Conservation (phyloP, 2,113 vertebrate genomes). For the Poicephalus gulielmi region DNA sequence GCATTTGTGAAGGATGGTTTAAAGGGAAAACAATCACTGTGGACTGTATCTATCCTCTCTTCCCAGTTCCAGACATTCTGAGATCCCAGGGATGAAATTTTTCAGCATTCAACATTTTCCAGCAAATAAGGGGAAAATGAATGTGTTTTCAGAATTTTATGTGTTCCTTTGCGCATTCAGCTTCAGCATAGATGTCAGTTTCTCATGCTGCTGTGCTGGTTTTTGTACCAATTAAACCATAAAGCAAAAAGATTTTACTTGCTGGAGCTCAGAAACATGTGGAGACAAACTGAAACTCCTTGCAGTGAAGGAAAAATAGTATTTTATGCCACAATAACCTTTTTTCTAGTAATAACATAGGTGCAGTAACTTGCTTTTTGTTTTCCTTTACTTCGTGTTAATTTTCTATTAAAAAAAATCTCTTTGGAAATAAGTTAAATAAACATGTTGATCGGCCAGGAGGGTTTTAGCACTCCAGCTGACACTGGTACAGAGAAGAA, state of each 20-base stretch:
- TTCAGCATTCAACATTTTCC: neutral
- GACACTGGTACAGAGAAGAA: conserved; percentile 37
- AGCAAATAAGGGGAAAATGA: neutral
- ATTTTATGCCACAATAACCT: neutral
- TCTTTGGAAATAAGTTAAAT: conserved; percentile 57
- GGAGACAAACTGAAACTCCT: neutral
- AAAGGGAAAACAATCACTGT: neutral
- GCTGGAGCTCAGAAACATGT: neutral
- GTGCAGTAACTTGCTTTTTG: conserved; percentile 24
- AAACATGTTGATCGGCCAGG: conserved; percentile 40
- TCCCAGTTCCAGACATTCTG: neutral
- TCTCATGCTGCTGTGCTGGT: neutral
- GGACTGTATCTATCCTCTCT: neutral
- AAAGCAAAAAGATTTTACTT: neutral
- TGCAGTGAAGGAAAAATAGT: neutral
- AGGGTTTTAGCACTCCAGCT: conserved; percentile 43
- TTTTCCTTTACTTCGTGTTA: conserved; percentile 23
- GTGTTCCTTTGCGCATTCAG: neutral
- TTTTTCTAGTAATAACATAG: conserved; percentile 21
- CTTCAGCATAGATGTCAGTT: neutral
- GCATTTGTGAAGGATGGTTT: neutral
- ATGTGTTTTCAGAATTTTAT: neutral
- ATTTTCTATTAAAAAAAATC: conserved; percentile 8
- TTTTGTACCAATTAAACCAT: neutral
- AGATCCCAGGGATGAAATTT: neutral